A percentile compares a stretch with the other conserved stretches of the same genome.
Conservation (phyloP, 2,113 vertebrate species). For the cat (Felis catus) region DNA sequence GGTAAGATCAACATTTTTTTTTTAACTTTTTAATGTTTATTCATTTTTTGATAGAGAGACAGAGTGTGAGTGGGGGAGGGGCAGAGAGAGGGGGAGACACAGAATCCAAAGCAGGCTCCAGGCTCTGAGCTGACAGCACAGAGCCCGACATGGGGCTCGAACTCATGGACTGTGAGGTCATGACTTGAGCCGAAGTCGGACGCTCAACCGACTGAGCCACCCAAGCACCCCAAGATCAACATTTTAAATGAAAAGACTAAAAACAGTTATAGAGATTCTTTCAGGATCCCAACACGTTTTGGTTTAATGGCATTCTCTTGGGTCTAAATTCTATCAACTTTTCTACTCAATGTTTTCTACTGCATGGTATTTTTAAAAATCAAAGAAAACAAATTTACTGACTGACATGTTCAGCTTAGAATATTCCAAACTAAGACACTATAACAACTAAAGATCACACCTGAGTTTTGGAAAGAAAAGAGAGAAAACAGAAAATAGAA, state of each 20-base stretch:
- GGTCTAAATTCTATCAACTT: not conserved
- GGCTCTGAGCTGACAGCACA: too few relatives aligned
- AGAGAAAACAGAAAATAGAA: not conserved
- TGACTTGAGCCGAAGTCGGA: too few relatives aligned
- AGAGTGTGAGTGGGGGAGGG: too few relatives aligned
- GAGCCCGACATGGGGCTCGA: too few relatives aligned
- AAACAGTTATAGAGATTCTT: not conserved
- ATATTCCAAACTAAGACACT: conserved; percentile 29
- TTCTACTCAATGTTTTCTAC: not conserved
- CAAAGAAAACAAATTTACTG: conserved; percentile 25
- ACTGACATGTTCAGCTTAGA: not conserved
- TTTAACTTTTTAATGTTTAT: too few relatives aligned
- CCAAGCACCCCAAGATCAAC: not conserved
- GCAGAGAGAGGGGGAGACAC: too few relatives aligned
- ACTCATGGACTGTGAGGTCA: too few relatives aligned
- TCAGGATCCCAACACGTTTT: conserved; percentile 4
- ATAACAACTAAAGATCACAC: not conserved
- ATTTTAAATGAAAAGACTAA: conserved; percentile 8
- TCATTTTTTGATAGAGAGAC: too few relatives aligned
- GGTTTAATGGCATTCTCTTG: not conserved
- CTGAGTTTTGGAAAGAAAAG: not conserved
- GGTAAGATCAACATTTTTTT: conserved; percentile 27
- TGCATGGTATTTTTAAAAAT: not conserved
- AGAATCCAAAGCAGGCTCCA: too few relatives aligned
- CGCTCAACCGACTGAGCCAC: too few relatives aligned